Evolutionary conservation across 2,888 invertebrate genomes (phyloP), one percentile per base, ranked within the genome.

Genomic region (Lasiommata megera): DNA sequence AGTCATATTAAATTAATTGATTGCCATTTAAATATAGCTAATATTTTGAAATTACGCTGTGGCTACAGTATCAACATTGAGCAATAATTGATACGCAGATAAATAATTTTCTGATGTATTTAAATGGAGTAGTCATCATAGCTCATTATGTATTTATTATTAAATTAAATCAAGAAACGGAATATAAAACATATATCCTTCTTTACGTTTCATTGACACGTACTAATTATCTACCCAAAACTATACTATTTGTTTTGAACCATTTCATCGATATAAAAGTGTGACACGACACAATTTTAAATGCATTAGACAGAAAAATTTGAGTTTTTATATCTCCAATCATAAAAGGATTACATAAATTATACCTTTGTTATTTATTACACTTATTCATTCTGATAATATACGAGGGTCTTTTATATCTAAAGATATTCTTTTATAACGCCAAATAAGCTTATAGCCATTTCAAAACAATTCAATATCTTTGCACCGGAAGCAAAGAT

Each of bases 1-100:
- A 65, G 55, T 65, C 61, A 60, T 63, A 59, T 57, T 62, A 59
- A 46, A 63, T 63, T 60, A 60, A 58, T 41, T 18, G 17, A 41
- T n/a, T 47, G 51, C 53, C 59, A 52, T 61, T 63, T 58, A 56
- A 60, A 54, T 62, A 55, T 48, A 44, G 23, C 29, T 51, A 34
- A 14, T 18, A 36, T 36, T 16, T 38, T 23, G 23, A 3, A 23
- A 17, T 17, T 36, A 9, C 7, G 51, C 23, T 51, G 51, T 52
- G 41, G 38, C 12, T 37, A 14, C 14, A 11, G 51, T n/a, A n/a
- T n/a, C n/a, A 37, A 38, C 40, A 11, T 11, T 23, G 14, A 46
- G n/a, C 31, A 31, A 14, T 46, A 8, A 43, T 23, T 23, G n/a
- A 43, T 43, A 7, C 8, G 23, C 23, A 23, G 43, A 23, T 43